Evolutionary conservation across 2,797 vertebrate genomes (phyloP).

Genomic region (Mustela erminea): DNA sequence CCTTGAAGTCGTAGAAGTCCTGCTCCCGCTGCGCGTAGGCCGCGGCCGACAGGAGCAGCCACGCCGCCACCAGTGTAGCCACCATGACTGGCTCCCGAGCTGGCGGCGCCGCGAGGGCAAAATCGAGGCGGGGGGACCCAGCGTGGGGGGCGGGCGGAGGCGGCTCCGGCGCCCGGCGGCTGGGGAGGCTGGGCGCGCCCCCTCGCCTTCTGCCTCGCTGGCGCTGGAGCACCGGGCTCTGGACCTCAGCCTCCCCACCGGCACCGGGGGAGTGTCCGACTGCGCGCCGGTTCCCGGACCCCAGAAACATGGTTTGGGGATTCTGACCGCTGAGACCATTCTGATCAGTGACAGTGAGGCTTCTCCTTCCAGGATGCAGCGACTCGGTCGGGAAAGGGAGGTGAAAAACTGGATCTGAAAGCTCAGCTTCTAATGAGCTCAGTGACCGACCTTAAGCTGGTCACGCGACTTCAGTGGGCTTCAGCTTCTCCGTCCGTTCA

Average conservation of each 20-base stretch:
- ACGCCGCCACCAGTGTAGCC: constrained; percentile 27
- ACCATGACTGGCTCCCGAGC: constrained; percentile 67
- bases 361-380: neutral
- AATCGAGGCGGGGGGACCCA: constrained; percentile 6
- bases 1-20: constrained; percentile 96
- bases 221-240: neutral
- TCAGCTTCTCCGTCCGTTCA: neutral
- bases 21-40: constrained; percentile 88
- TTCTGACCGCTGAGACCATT: neutral
- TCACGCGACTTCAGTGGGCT: neutral
- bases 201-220: neutral
- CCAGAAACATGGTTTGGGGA: neutral
- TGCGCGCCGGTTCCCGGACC: neutral
- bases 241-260: constrained; percentile 60
- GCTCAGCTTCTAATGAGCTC: neutral
- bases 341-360: neutral
- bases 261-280: too few species aligned
- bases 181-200: constrained; percentile 57
- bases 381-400: neutral
- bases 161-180: constrained; percentile 14
- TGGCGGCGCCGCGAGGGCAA: neutral
- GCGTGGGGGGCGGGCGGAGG: constrained; percentile 62
- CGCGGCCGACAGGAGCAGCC: constrained; percentile 73
- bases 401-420: neutral
- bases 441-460: neutral